These are phyloP conservation scores for Branchinecta lindahli DNA, from an alignment of 1,140 invertebrate species.

Conservation along the genomic window DNA sequence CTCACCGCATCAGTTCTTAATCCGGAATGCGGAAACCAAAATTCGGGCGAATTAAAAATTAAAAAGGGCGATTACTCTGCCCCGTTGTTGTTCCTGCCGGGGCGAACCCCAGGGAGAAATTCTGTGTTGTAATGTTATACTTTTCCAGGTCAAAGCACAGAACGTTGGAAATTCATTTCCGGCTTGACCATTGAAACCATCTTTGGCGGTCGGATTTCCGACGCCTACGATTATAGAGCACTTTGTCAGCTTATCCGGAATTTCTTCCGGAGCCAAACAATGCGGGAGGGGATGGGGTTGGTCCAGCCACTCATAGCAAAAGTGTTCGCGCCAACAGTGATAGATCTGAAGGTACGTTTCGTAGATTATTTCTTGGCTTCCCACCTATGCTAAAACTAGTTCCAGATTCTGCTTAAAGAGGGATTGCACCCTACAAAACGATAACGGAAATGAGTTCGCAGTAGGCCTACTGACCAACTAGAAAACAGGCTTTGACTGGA, in stretches of 20 bases:
- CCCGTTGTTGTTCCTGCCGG: too few species aligned
- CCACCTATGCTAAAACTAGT: background rate
- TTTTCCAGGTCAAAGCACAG: background rate
- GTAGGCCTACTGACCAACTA: background rate
- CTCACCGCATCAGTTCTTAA: too few species aligned
- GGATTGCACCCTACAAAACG: background rate
- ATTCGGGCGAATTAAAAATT: too few species aligned
- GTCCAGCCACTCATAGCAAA: background rate
- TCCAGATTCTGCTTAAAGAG: background rate
- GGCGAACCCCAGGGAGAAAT: too few species aligned
- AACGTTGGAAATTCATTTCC: background rate
- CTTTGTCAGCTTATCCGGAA: background rate
- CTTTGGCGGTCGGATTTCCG: background rate
- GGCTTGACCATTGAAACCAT: background rate
- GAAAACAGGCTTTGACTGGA: background rate
- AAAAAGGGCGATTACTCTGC: too few species aligned
- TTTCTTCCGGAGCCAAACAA: background rate
- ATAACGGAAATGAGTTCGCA: background rate
- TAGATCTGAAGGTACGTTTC: background rate
- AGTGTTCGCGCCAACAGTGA: background rate
- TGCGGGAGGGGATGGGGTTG: background rate
- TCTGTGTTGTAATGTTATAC: background rate
- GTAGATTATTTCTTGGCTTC: background rate
- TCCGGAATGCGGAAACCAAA: too few species aligned
- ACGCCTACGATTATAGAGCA: background rate